Percentiles rank a stretch among this genome's conserved stretches.
These are phyloP conservation scores for Dichetophora obliterata DNA, from an alignment of 2,888 invertebrate species.

Conservation along the genomic window DNA sequence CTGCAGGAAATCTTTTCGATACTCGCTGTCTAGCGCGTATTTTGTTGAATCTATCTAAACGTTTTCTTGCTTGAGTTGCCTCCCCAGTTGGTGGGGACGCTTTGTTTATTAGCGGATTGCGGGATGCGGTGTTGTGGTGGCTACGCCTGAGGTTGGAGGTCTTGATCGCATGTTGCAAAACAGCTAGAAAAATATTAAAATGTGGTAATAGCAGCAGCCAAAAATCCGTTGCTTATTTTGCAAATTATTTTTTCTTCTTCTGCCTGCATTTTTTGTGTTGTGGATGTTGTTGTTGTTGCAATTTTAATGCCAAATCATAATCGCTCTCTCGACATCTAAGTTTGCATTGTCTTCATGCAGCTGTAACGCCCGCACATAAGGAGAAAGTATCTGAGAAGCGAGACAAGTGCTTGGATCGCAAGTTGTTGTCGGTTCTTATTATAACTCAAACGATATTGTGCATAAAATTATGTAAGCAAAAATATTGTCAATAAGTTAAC, in stretches of 20 bases:
- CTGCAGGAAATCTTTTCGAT: constrained; percentile 25
- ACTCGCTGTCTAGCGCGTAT: constrained; percentile 5
- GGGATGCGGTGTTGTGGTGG: neutral
- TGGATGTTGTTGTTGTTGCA: constrained; percentile 3
- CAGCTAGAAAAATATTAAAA: constrained; percentile 12
- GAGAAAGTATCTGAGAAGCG: constrained; percentile 9
- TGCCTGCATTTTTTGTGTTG: neutral
- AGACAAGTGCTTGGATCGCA: constrained; percentile 8
- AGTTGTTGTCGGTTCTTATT: neutral
- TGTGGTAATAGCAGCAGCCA: constrained; percentile 2
- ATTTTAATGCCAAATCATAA: constrained; percentile 2
- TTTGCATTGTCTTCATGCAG: constrained; percentile 2
- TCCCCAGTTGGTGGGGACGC: neutral
- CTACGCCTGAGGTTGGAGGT: constrained; percentile 38
- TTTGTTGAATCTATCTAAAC: neutral
- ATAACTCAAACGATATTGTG: too few relatives aligned
- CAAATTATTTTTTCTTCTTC: neutral
- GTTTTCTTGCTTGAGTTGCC: neutral
- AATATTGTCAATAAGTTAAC: too few relatives aligned
- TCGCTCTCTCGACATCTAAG: neutral
- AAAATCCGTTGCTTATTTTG: constrained; percentile 15
- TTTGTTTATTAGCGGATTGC: neutral
- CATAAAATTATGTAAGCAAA: too few relatives aligned
- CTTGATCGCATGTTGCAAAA: constrained; percentile 32
- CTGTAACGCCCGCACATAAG: constrained; percentile 7